Evolutionary conservation across 2,113 vertebrate genomes (phyloP).

Genomic region (Ploceus nigricollis): DNA sequence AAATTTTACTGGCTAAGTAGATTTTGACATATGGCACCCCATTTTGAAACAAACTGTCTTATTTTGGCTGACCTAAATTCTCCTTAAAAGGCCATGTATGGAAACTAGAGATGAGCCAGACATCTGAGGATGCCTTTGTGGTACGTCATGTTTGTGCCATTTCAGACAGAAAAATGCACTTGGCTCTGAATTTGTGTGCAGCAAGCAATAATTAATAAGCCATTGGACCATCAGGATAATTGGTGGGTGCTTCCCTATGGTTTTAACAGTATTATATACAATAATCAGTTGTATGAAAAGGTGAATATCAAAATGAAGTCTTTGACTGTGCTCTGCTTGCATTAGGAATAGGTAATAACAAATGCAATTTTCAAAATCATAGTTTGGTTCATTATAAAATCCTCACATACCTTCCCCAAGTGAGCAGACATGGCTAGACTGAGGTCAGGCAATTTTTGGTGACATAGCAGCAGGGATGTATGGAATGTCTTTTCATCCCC

Average conservation of each 20-base stretch:
- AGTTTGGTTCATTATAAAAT: slow-evolving; percentile 2
- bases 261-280: neutral
- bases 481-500: neutral
- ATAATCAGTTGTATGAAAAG: neutral
- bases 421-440: neutral
- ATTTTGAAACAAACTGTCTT: neutral
- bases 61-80: slow-evolving; percentile 18
- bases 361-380: slow-evolving; percentile 1
- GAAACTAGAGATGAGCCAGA: neutral
- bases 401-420: neutral
- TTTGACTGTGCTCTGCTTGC: neutral
- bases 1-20: neutral
- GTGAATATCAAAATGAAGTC: neutral
- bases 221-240: neutral
- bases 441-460: neutral
- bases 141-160: neutral
- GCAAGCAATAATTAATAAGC: slow-evolving; percentile 19
- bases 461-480: neutral
- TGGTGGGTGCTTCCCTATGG: neutral
- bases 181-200: slow-evolving; percentile 36
- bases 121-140: slow-evolving; percentile 31
- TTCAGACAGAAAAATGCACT: slow-evolving; percentile 47
- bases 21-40: neutral
- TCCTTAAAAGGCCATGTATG: slow-evolving; percentile 11
- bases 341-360: neutral